phyloP scores from a whole-genome alignment of 2,797 vertebrate genomes.

The Monodelphis domestica region DNA sequence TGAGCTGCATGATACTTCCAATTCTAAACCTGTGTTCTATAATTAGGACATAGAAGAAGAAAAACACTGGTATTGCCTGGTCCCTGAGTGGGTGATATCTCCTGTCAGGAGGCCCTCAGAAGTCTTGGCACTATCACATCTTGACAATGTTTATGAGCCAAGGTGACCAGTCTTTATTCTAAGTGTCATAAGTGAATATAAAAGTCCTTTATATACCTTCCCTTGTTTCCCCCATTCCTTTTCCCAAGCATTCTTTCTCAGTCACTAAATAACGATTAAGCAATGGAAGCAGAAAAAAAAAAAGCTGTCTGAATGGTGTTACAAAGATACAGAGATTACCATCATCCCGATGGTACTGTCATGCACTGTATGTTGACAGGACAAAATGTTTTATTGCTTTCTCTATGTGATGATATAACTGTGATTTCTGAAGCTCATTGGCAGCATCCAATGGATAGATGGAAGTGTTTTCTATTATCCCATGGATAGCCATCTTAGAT shows the following conservation, averaged over 20 bases:
- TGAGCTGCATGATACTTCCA: neutral
- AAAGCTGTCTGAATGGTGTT: neutral
- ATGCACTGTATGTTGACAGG: neutral
- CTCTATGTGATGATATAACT: neutral
- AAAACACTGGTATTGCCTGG: neutral
- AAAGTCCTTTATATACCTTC: neutral
- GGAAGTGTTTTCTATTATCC: neutral
- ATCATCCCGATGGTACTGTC: neutral
- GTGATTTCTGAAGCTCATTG: slow-evolving; percentile 21
- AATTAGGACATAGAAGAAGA: neutral
- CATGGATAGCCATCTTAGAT: neutral
- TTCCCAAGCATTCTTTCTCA: neutral
- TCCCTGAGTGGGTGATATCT: neutral
- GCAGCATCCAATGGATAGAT: neutral
- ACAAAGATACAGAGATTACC: neutral
- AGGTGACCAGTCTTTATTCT: neutral
- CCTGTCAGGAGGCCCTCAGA: neutral
- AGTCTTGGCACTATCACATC: neutral
- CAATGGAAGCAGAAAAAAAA: neutral
- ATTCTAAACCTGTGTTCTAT: neutral
- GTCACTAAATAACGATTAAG: neutral
- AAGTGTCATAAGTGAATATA: neutral
- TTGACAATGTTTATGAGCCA: neutral
- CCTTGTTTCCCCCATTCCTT: neutral
- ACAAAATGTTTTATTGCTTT: slow-evolving; percentile 18